These are phyloP conservation scores for Arge pagana DNA, from an alignment of 2,888 invertebrate species.

Conservation along the genomic window DNA sequence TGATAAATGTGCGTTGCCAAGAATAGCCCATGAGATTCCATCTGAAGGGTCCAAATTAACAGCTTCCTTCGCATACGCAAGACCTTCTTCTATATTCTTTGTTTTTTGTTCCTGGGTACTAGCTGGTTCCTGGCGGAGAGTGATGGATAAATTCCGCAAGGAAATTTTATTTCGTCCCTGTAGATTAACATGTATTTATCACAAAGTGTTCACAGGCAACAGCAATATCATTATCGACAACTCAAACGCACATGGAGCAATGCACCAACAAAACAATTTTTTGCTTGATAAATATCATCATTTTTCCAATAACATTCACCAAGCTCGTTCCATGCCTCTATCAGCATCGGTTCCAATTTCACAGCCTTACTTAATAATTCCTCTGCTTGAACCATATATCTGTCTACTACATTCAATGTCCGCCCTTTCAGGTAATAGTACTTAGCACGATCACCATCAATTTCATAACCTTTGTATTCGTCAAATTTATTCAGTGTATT, in stretches of 20 bases:
- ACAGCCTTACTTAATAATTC: slow-evolving; percentile 81
- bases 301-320: slow-evolving; percentile 91
- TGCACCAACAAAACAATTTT: slow-evolving; percentile 81
- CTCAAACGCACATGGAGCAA: slow-evolving; percentile 66
- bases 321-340: slow-evolving; percentile 87
- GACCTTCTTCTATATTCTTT: slow-evolving; percentile 71
- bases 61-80: slow-evolving; percentile 81
- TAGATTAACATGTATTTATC: slow-evolving; percentile 36
- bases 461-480: slow-evolving; percentile 66
- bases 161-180: slow-evolving; percentile 77
- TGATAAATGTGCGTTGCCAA: slow-evolving; percentile 85
- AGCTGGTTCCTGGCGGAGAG: slow-evolving; percentile 70
- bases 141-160: slow-evolving; percentile 80
- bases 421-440: slow-evolving; percentile 76
- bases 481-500: slow-evolving; percentile 68
- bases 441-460: slow-evolving; percentile 60
- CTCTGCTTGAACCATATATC: slow-evolving; percentile 72
- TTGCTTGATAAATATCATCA: slow-evolving; percentile 77
- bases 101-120: slow-evolving; percentile 61
- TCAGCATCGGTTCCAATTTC: slow-evolving; percentile 78
- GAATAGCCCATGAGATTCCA: slow-evolving; percentile 81
- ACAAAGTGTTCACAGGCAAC: slow-evolving; percentile 16
- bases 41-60: slow-evolving; percentile 77
- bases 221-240: slow-evolving; percentile 16
- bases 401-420: slow-evolving; percentile 72